Conservation (phyloP, 2,797 vertebrate species). For the Sebastes glaucus region DNA sequence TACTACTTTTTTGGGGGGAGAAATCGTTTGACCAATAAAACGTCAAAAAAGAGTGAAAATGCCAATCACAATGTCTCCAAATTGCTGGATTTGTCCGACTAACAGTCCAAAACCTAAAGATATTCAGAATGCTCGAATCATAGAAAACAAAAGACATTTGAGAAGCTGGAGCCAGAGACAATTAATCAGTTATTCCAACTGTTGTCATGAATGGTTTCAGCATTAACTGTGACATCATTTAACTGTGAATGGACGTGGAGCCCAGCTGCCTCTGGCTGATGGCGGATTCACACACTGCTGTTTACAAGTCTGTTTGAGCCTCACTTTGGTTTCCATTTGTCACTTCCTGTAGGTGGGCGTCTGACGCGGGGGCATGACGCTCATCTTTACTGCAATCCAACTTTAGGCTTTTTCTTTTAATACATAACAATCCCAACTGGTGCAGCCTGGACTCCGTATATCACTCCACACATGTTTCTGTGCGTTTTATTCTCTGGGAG, state of each 20-base stretch:
- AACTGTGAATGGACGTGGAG: constrained; percentile 10
- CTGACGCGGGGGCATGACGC: constrained; percentile 33
- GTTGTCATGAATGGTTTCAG: background rate
- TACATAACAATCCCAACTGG: background rate
- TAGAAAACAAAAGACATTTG: background rate
- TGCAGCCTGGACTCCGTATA: background rate
- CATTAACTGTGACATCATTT: background rate
- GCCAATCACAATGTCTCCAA: background rate
- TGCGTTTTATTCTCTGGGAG: background rate
- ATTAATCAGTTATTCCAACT: background rate
- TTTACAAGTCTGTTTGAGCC: constrained; percentile 20
- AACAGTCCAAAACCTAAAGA: background rate
- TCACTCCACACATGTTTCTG: background rate
- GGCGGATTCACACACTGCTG: constrained; percentile 10
- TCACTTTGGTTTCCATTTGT: constrained; percentile 45
- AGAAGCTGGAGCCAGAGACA: background rate
- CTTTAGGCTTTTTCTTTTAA: background rate
- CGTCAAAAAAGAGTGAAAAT: background rate
- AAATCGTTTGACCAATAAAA: background rate
- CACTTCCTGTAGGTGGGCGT: constrained; percentile 63
- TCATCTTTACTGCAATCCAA: background rate
- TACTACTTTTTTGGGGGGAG: no score
- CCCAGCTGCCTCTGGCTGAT: constrained; percentile 27
- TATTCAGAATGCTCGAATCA: background rate
- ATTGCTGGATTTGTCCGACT: background rate